A percentile compares a stretch with the other conserved stretches of the same genome.
Conservation (phyloP, 2,113 vertebrate genomes). For the Otolemur garnettii region DNA sequence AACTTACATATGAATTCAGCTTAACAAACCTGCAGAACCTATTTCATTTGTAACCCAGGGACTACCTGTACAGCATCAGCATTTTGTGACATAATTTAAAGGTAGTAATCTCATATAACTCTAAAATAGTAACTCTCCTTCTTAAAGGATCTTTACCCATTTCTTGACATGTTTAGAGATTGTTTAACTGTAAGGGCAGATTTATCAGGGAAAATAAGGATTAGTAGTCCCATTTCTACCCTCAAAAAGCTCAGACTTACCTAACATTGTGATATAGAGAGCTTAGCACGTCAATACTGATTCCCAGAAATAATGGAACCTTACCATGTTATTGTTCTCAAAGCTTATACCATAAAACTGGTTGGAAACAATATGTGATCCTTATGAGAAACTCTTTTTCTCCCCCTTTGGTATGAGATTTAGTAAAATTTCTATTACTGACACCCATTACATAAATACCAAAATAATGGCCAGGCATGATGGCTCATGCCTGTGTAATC, state of each 20-base stretch:
- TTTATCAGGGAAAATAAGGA: background rate
- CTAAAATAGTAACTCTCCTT: background rate
- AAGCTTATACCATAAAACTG: slow-evolving; percentile 1
- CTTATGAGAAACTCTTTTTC: slow-evolving; percentile 25
- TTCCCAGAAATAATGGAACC: slow-evolving; percentile 5
- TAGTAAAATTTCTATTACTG: background rate
- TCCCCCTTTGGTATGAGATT: background rate
- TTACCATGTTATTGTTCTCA: background rate
- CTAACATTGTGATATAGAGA: background rate
- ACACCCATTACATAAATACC: background rate
- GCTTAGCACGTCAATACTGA: background rate
- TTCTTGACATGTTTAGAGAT: slow-evolving; percentile 11
- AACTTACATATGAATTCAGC: no score
- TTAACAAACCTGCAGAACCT: no score
- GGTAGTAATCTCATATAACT: background rate
- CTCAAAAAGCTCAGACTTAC: background rate
- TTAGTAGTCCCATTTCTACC: slow-evolving; percentile 26
- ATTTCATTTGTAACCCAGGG: no score
- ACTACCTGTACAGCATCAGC: background rate
- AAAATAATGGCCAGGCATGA: no score
- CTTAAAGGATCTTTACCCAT: slow-evolving; percentile 38
- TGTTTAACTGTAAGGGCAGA: slow-evolving; percentile 21
- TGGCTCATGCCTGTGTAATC: no score
- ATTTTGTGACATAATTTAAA: slow-evolving; percentile 37
- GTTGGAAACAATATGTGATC: slow-evolving; percentile 37